A percentile compares a stretch with the other conserved stretches of the same genome.
These are phyloP conservation scores for Sinonovacula constricta DNA, from an alignment of 1,140 invertebrate species.

Conservation along the genomic window DNA sequence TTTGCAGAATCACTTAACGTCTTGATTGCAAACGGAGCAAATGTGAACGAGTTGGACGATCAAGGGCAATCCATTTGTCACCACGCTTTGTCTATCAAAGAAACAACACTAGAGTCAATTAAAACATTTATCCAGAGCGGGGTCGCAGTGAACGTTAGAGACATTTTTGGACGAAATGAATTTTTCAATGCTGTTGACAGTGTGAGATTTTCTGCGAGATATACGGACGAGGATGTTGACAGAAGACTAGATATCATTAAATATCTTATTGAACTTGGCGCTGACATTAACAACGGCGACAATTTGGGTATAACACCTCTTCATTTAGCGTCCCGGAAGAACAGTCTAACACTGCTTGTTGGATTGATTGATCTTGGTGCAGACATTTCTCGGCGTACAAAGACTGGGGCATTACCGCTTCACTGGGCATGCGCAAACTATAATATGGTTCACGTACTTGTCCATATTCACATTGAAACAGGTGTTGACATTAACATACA, in stretches of 20 bases:
- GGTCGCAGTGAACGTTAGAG: neutral
- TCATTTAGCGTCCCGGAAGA: slow-evolving; percentile 4
- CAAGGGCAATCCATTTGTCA: neutral
- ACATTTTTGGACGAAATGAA: neutral
- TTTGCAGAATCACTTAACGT: neutral
- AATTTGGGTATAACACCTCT: slow-evolving; percentile 4
- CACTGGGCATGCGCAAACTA: slow-evolving; percentile 7
- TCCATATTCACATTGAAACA: neutral
- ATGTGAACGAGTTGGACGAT: neutral
- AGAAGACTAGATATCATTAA: slow-evolving; percentile 2
- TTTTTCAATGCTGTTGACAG: slow-evolving; percentile 5
- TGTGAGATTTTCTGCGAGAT: neutral
- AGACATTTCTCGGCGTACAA: neutral
- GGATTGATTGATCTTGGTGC: neutral
- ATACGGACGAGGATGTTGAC: neutral
- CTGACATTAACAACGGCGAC: slow-evolving; percentile 12
- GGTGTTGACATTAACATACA: slow-evolving; percentile 16
- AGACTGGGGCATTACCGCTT: slow-evolving; percentile 9
- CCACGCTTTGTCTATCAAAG: neutral
- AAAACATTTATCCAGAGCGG: neutral
- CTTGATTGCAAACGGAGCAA: neutral
- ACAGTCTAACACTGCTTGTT: neutral
- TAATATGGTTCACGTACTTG: neutral
- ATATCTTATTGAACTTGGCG: neutral
- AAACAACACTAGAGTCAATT: neutral